Evolutionary conservation across 1,140 invertebrate species (phyloP).

Genomic region (Panagrolaimus sp.): DNA sequence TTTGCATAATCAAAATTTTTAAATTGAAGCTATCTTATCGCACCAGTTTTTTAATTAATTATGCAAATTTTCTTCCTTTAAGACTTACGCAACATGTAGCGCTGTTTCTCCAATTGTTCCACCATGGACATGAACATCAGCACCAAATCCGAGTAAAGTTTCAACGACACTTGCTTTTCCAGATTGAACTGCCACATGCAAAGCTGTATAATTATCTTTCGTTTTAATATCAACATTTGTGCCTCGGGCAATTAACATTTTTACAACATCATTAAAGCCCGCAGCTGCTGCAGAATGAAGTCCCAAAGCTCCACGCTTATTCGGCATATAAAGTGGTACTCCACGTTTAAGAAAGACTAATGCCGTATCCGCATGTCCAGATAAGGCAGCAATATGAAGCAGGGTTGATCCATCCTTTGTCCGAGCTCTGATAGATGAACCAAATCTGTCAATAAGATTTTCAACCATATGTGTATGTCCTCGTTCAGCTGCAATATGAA

Average conservation of each 20-base stretch:
- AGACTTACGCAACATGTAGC: constrained; percentile 25
- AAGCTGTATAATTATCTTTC: constrained; percentile 93
- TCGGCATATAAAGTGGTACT: constrained; percentile 98
- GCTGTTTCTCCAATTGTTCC: constrained; percentile 60
- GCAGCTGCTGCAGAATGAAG: constrained; percentile 63
- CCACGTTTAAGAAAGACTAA: constrained; percentile 96
- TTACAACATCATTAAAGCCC: constrained; percentile 93
- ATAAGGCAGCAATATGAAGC: constrained; percentile 88
- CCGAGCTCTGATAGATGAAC: constrained; percentile 61
- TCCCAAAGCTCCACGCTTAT: constrained; percentile 69
- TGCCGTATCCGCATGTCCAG: constrained; percentile 94
- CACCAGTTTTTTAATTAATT: too few relatives aligned
- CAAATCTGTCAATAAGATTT: constrained; percentile 91
- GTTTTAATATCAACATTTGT: constrained; percentile 89
- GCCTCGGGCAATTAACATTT: constrained; percentile 85
- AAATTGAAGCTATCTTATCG: too few relatives aligned
- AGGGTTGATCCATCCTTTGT: constrained; percentile 83
- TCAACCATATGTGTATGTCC: constrained; percentile 92
- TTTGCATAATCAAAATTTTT: too few relatives aligned
- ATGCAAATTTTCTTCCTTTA: neutral
- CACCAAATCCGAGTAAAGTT: constrained; percentile 87
- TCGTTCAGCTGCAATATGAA: constrained; percentile 93
- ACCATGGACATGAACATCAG: constrained; percentile 87
- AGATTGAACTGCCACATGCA: constrained; percentile 94
- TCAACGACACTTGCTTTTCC: constrained; percentile 91